Evolutionary conservation across 2,113 vertebrate genomes (phyloP).

Genomic region (Lichenostomus cassidix): DNA sequence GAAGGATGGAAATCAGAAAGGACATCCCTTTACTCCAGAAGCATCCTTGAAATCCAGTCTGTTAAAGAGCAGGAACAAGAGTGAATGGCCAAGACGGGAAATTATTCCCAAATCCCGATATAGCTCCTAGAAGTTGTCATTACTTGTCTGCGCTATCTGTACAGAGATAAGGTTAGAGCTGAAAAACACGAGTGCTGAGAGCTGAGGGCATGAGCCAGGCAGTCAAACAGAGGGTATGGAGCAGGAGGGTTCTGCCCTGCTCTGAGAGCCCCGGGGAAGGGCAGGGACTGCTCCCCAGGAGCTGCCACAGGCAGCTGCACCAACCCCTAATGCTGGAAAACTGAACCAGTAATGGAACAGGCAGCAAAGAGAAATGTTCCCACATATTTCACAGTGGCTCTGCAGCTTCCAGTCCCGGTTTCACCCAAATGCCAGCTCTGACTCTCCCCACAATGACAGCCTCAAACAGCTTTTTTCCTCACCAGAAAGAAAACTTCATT

Average conservation of each 20-base stretch:
- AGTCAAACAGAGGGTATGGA: neutral
- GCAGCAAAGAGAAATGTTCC: neutral
- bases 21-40: neutral
- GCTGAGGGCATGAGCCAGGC: neutral
- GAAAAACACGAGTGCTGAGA: neutral
- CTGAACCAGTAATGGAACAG: rapidly evolving
- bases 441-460: neutral
- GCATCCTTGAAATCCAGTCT: neutral
- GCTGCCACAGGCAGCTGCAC: neutral
- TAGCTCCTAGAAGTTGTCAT: neutral
- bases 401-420: neutral
- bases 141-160: neutral
- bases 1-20: neutral
- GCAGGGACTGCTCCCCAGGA: neutral
- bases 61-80: neutral
- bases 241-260: rapidly evolving
- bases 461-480: neutral
- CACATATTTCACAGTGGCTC: neutral
- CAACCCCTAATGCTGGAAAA: neutral
- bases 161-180: neutral
- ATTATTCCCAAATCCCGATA: neutral
- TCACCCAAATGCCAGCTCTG: neutral
- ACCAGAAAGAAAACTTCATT: neutral
- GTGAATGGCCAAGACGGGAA: neutral
- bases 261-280: neutral